Percentiles rank a stretch among this genome's conserved stretches.
phyloP scores from a whole-genome alignment of 1,140 invertebrate genomes.

The Drosophila dunni region DNA sequence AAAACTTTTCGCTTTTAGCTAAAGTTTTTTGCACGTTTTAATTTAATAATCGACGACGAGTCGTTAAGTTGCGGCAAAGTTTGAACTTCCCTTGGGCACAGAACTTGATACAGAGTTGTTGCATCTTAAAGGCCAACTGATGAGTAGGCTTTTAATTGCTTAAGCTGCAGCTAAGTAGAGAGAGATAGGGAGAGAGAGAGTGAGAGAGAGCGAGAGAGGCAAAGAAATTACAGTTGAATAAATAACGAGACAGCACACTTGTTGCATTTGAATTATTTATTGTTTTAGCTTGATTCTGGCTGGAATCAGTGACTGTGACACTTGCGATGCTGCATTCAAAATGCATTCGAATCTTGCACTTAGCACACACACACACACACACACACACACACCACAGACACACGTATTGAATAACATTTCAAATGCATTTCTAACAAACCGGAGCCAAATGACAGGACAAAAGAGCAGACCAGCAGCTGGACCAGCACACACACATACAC shows the following conservation, averaged over 20 bases:
- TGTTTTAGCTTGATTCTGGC: constrained; percentile 11
- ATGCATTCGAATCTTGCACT: constrained; percentile 46
- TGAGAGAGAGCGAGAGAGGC: background rate
- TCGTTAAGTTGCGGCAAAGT: constrained; percentile 64
- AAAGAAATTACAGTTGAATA: constrained; percentile 57
- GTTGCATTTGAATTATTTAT: constrained; percentile 75
- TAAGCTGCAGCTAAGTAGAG: background rate
- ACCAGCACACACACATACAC: constrained; percentile 17
- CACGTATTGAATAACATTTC: constrained; percentile 65
- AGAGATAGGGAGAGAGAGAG: background rate
- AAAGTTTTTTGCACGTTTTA: constrained; percentile 75
- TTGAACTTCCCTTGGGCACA: constrained; percentile 20
- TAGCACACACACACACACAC: background rate
- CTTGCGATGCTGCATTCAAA: constrained; percentile 49
- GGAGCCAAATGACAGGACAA: constrained; percentile 32
- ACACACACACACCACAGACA: constrained; percentile 29
- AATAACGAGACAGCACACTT: constrained; percentile 72
- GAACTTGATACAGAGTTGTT: constrained; percentile 30
- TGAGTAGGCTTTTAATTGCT: constrained; percentile 48
- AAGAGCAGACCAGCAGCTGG: constrained; percentile 33
- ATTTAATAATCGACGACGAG: constrained; percentile 75
- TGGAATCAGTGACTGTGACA: constrained; percentile 74
- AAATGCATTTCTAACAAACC: constrained; percentile 66
- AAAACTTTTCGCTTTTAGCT: constrained; percentile 36
- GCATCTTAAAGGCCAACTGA: constrained; percentile 62